Base-by-base conservation (phyloP, 2,888 invertebrate genomes). In the Drosophila bunnanda region DNA sequence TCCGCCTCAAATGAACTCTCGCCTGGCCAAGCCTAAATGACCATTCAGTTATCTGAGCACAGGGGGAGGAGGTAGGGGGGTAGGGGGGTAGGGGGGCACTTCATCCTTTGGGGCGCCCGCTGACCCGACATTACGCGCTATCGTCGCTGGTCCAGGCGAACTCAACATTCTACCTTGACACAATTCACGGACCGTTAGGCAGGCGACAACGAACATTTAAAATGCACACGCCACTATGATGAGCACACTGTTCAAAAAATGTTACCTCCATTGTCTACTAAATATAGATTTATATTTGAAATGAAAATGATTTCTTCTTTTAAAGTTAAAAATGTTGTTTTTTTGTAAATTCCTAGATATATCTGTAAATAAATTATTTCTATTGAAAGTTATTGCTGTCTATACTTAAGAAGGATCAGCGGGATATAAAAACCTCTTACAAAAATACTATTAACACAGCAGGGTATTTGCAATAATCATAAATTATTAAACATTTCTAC, bases 181-280 rank as follows among this genome's bases (percentile, higher is more conserved):
- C 85, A 76, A 77, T 87, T 84, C 79, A 87, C 87, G 73, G 78
- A 54, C 83, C 76, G 85, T 84, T 84, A 77, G 87, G 71, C 79
- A 78, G 76, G 64, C 69, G 72, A 73, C 68, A 82, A 80, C 62
- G 70, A 78, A 70, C 78, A 86, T 88, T 88, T 78, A 74, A 81
- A 86, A 88, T 88, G 89, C 87, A 73, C 65, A 74, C 71, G 65
- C 28, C 50, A 55, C 46, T 46, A 48, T 56, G 69, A 60, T 57
- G 69, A 53, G 28, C 3, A 54, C 57, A 75, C 78, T 52, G 54
- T 38, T 54, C 22, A 20, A 46, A 20, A 46, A 39, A 41, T 7
- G 13, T 30, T 2, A 10, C 15, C 9, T 15, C 9, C 20, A 15
- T 32, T 50, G 20, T 9, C 9, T 17, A 15, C 20, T 10, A 9